phyloP scores from a whole-genome alignment of 2,888 invertebrate species.

The Volucella zonaria region DNA sequence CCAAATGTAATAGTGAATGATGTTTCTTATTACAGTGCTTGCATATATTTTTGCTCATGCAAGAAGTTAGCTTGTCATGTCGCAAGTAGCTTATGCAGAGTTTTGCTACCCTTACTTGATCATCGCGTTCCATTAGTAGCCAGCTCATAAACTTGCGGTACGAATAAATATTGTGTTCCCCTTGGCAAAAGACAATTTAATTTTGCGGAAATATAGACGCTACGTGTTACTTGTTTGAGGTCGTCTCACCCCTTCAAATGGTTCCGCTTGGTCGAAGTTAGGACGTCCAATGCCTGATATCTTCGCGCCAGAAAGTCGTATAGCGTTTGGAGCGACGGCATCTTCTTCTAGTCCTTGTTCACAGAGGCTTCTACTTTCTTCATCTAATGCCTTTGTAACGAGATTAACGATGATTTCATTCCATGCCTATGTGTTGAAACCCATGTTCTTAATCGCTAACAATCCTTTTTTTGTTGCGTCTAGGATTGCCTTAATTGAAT shows the following conservation, averaged over 20 bases:
- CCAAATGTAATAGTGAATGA: constrained; percentile 3
- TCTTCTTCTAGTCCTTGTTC: constrained; percentile 2
- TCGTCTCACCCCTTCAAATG: neutral
- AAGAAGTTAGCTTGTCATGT: constrained; percentile 10
- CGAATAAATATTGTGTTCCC: no score
- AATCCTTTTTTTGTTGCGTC: no score
- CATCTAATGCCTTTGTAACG: no score
- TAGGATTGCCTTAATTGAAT: no score
- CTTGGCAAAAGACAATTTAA: neutral
- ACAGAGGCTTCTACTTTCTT: no score
- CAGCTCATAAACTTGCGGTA: no score
- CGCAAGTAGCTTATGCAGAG: neutral
- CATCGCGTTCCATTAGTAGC: neutral
- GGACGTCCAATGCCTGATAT: neutral
- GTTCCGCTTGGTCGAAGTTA: neutral
- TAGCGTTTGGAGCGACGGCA: neutral
- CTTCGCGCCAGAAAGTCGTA: no score
- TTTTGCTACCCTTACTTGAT: neutral
- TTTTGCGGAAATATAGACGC: neutral
- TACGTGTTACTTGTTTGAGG: neutral
- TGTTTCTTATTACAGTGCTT: constrained; percentile 10
- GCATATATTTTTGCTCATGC: neutral
- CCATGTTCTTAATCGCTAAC: no score
- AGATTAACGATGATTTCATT: no score
- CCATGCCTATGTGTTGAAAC: no score